Conservation (phyloP, 2,888 invertebrate genomes). For the Lochmaea crataegi region DNA sequence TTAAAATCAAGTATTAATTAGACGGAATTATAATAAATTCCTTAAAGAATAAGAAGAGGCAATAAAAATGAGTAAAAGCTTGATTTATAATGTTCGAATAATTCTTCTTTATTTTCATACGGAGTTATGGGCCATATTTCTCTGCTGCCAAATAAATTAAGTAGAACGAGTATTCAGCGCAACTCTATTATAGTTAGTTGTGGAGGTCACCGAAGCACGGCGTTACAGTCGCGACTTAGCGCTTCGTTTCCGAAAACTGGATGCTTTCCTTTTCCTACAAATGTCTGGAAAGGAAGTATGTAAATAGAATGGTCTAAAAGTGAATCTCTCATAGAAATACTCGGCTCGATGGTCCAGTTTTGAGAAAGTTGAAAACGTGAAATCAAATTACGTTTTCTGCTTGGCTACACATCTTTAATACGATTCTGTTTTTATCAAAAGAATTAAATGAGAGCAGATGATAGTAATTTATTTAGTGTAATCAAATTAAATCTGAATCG, state of each 20-base stretch:
- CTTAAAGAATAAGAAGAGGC: conserved; percentile 47
- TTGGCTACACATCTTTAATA: too few species aligned
- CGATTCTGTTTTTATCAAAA: too few species aligned
- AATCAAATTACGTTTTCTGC: too few species aligned
- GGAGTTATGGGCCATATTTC: conserved; percentile 67
- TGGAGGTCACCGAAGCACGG: conserved; percentile 60
- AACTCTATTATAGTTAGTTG: conserved; percentile 66
- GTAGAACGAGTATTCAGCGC: conserved; percentile 63
- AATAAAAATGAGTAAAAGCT: conserved; percentile 64
- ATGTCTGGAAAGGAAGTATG: conserved; percentile 23
- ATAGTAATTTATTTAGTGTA: too few species aligned
- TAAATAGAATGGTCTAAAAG: not conserved
- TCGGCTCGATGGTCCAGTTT: not conserved
- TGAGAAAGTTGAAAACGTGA: not conserved
- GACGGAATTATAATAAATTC: conserved; percentile 53
- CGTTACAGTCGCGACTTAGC: conserved; percentile 25
- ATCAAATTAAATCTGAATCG: too few species aligned
- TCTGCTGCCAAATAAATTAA: conserved; percentile 67
- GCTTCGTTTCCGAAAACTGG: conserved; percentile 29
- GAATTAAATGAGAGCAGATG: too few species aligned
- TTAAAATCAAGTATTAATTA: conserved; percentile 33
- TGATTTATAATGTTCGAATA: conserved; percentile 67
- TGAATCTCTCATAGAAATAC: not conserved
- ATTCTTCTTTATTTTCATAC: conserved; percentile 68
- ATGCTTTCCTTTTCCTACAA: conserved; percentile 18